Evolutionary conservation across 2,888 invertebrate species (phyloP).

Genomic region (Tortricodes alternella): DNA sequence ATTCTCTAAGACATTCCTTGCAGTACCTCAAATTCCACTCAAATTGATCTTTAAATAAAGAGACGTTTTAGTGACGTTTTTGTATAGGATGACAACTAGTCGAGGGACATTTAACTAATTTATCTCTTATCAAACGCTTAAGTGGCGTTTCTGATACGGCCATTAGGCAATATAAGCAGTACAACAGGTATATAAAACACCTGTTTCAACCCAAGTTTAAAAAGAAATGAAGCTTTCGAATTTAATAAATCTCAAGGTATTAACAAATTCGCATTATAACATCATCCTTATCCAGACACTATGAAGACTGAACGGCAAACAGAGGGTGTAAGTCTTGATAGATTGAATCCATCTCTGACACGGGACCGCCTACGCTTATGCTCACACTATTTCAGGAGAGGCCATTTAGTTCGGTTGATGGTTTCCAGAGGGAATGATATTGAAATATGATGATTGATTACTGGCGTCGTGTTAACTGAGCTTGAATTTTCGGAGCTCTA

Average conservation of each 20-base stretch:
- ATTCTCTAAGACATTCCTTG: too few relatives aligned
- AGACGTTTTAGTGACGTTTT: too few relatives aligned
- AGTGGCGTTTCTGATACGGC: too few relatives aligned
- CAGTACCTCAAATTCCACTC: too few relatives aligned
- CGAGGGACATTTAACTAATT: too few relatives aligned
- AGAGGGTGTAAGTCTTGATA: slow-evolving; percentile 2
- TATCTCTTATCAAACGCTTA: too few relatives aligned
- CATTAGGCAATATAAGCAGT: too few relatives aligned
- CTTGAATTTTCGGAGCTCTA: not conserved
- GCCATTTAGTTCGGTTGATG: slow-evolving; percentile 1
- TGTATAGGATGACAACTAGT: too few relatives aligned
- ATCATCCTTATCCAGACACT: not conserved
- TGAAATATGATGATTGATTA: slow-evolving; percentile 10
- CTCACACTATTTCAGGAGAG: not conserved
- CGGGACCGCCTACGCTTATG: not conserved
- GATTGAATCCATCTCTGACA: slow-evolving; percentile 16
- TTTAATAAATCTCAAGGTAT: not conserved
- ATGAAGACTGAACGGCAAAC: not conserved
- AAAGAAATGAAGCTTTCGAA: not conserved
- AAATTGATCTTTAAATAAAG: too few relatives aligned
- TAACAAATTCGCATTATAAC: not conserved
- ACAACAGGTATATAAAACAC: too few relatives aligned
- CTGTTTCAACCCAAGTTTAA: too few relatives aligned
- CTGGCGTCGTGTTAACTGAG: not conserved
- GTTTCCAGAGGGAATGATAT: slow-evolving; percentile 1